Base-by-base conservation (phyloP, 2,888 invertebrate genomes). In the Oscheius myriophilus region DNA sequence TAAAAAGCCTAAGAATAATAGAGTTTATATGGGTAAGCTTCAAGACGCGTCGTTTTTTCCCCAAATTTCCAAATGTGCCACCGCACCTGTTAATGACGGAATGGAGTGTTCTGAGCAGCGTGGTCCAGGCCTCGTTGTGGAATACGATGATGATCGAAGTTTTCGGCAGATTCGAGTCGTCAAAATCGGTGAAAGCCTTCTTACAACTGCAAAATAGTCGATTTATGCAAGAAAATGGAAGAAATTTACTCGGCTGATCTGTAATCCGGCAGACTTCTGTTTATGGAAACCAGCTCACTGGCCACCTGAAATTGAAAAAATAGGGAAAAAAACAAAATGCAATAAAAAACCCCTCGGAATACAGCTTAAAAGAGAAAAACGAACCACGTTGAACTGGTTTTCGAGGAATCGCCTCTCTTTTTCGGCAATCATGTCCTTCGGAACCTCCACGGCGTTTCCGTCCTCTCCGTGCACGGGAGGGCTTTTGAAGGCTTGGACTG, bases 101-200 rank as follows among this genome's bases (percentile, higher is more conserved):
- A 65, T 87, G 86, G 6, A 87, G 78, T 2, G 85, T 86, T 45
- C 97, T 90, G 73, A 97, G 90, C 23, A 98, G 90, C 0, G 97
- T 98, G 52, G 94, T 92, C 96, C 96, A 97, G 0, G 97, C 97
- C 88, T 98, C 97, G 88, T 98, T 98, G 89, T 98, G 97, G 89
- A 98, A 98, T 64, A 98, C 97, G 84, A 98, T 96, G 72, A 98
- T 95, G 83, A 98, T 94, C 84, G 95, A 94, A 25, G 96, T 96
- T 51, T 93, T 92, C 4, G 96, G 96, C 84, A 97, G 90, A 76
- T 92, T 89, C 55, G 90, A 57, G 2, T 52, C 18, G 21, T 69
- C 69, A 55, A 72, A 69, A 12, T 39, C 53, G 1, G 57, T 64
- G 9, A 55, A 62, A 39, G 61, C 25, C 0, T 58, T 62, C 11